Percentiles rank a stretch among this genome's conserved stretches.
These are phyloP conservation scores for Phycodurus eques DNA, from an alignment of 2,113 vertebrate genomes.

Conservation along the genomic window DNA sequence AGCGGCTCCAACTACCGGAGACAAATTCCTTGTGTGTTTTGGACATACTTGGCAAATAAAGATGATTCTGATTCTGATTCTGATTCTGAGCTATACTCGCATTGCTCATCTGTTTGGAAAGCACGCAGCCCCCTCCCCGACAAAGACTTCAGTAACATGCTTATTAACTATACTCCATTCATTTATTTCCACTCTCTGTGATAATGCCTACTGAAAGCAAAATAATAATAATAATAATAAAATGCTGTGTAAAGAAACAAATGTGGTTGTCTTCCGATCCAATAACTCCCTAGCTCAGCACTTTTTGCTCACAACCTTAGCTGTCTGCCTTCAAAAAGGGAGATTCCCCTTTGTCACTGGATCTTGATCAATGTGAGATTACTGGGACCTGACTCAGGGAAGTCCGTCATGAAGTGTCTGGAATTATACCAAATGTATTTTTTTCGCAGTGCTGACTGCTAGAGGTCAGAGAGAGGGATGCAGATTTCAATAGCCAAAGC, in stretches of 20 bases:
- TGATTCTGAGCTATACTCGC: too few species aligned
- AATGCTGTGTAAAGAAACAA: neutral
- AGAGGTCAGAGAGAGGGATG: conserved; percentile 55
- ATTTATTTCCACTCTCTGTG: conserved; percentile 20
- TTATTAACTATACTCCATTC: conserved; percentile 51
- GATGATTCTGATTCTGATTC: too few species aligned
- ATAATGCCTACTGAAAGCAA: conserved; percentile 11
- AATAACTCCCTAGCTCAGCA: conserved; percentile 40
- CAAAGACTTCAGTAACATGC: conserved; percentile 54
- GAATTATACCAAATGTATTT: conserved; percentile 49
- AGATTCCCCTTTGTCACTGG: conserved; percentile 38
- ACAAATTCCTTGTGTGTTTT: too few species aligned
- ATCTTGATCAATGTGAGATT: conserved; percentile 55
- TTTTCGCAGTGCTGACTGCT: conserved; percentile 23
- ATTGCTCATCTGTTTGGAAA: conserved; percentile 49
- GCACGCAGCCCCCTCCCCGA: conserved; percentile 18
- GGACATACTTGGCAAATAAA: too few species aligned
- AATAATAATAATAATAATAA: conserved; percentile 14
- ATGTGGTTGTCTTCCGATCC: conserved; percentile 33
- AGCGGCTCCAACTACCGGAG: too few species aligned
- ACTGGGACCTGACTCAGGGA: conserved; percentile 41
- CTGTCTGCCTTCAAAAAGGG: conserved; percentile 22
- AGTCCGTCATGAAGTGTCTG: conserved; percentile 30
- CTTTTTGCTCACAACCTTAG: conserved; percentile 38
- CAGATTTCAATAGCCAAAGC: conserved; percentile 50